Evolutionary conservation across 2,888 invertebrate species (phyloP), one percentile per base, ranked within the genome.

Genomic region (Tuta absoluta): DNA sequence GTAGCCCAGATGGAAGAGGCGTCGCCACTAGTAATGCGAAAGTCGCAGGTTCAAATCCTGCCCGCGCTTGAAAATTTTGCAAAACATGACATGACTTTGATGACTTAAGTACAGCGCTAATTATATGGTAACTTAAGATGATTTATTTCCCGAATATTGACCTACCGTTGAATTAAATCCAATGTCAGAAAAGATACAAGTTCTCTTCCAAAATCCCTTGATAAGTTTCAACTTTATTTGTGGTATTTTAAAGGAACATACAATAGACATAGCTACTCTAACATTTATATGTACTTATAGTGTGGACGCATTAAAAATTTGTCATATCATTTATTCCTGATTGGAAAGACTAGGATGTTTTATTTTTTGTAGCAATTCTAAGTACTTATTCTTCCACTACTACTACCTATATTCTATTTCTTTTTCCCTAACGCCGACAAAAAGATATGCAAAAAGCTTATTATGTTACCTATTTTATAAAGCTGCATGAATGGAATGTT

Each of bases 291-390:
- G 23, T 51, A 23, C 19, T 23, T 51, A 59, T 41, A 12, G 14
- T 59, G 59, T 41, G 59, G 59, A 59, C 37, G 59, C 59, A 41
- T 59, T 38, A 59, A 38, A 59, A 41, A 23, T 45, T 48, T 28
- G 24, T 24, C 48, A 45, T n/a, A 28, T 17, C 1, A n/a, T 48
- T 45, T 41, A 49, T 62, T 62, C 21, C 62, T n/a, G 41, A 51
- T 51, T 49, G 62, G 51, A 62, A 51, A 51, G 62, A 51, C 49
- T 62, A 51, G 33, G 62, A 61, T 60, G 38, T 24, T 45, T 8
- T 7, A 8, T 33, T 8, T 7, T 8, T 33, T 45, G 49, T 61
- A 24, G 23, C 51, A 51, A 51, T n/a, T n/a, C n/a, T n/a, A 51
- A 12, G 12, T 21, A 51, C 21, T 51, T 11, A 23, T 23, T 21